Evolutionary conservation across 1,140 invertebrate genomes (phyloP).

Genomic region (Eciton burchellii): DNA sequence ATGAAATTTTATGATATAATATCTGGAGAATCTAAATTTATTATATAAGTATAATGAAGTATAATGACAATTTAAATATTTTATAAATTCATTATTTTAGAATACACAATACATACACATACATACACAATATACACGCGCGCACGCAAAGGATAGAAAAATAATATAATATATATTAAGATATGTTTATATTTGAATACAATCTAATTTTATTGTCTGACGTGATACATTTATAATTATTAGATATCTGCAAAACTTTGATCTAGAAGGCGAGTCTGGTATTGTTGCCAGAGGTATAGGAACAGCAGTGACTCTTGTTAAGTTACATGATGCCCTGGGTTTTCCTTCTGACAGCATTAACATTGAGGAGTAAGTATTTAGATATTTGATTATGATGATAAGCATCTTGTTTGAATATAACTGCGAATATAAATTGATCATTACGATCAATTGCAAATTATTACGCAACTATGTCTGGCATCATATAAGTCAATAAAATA

Average conservation of each 20-base stretch:
- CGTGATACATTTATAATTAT: background rate
- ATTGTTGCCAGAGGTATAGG: slow-evolving; percentile 97
- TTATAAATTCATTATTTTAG: background rate
- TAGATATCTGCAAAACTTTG: slow-evolving; percentile 97
- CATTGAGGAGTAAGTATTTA: slow-evolving; percentile 88
- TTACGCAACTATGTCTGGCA: slow-evolving; percentile 45
- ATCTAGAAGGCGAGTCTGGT: slow-evolving; percentile 98
- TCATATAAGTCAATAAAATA: slow-evolving; percentile 27
- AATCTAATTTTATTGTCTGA: slow-evolving; percentile 1
- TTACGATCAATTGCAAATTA: slow-evolving; percentile 10
- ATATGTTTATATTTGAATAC: slow-evolving; percentile 34
- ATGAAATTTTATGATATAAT: slow-evolving; percentile 12
- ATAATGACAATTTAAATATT: background rate
- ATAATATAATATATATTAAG: slow-evolving; percentile 11
- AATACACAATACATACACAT: too few species aligned
- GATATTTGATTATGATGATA: slow-evolving; percentile 9
- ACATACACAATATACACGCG: too few species aligned
- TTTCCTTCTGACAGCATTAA: slow-evolving; percentile 81
- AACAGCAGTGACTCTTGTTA: slow-evolving; percentile 93
- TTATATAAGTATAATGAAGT: too few species aligned
- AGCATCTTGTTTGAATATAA: background rate
- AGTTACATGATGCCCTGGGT: slow-evolving; percentile 84
- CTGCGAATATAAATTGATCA: background rate
- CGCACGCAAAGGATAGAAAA: too few species aligned
- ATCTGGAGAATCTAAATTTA: background rate